Conservation (phyloP, 2,888 invertebrate genomes). For the Xiphydria camelus region DNA sequence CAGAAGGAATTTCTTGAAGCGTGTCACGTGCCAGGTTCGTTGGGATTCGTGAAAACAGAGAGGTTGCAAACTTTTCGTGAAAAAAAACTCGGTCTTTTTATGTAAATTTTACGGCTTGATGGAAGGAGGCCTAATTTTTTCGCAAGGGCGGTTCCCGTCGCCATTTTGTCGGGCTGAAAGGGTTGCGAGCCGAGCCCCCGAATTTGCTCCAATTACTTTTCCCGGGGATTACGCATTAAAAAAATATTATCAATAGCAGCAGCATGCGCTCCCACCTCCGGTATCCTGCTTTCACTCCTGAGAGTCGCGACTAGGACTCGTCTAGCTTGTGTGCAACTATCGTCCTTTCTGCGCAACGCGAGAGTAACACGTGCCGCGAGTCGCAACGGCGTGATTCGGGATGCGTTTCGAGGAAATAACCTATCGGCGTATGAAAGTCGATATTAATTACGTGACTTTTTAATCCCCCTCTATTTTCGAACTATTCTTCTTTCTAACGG, state of each 20-base stretch:
- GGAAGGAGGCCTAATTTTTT: conserved; percentile 43
- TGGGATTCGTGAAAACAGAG: conserved; percentile 10
- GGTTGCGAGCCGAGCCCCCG: conserved; percentile 44
- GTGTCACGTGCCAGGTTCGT: not conserved
- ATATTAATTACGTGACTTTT: not conserved
- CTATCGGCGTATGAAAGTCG: too few species aligned
- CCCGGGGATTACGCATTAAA: conserved; percentile 45
- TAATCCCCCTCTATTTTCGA: not conserved
- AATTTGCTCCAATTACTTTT: conserved; percentile 55
- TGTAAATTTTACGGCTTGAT: conserved; percentile 41
- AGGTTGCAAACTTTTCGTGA: conserved; percentile 12
- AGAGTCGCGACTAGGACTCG: too few species aligned
- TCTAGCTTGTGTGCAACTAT: too few species aligned
- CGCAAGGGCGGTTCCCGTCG: conserved; percentile 52
- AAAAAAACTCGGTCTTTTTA: conserved; percentile 27
- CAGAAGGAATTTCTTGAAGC: too few species aligned
- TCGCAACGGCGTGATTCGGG: too few species aligned
- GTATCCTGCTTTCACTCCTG: too few species aligned
- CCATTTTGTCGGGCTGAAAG: conserved; percentile 51
- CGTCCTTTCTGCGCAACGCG: too few species aligned
- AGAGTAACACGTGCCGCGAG: too few species aligned
- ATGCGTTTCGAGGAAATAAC: too few species aligned
- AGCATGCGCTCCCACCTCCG: too few species aligned
- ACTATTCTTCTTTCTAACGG: not conserved
- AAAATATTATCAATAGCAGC: conserved; percentile 50